A percentile compares a stretch with the other conserved stretches of the same genome.
Conservation (phyloP, 2,113 vertebrate genomes). For the Callithrix jacchus region DNA sequence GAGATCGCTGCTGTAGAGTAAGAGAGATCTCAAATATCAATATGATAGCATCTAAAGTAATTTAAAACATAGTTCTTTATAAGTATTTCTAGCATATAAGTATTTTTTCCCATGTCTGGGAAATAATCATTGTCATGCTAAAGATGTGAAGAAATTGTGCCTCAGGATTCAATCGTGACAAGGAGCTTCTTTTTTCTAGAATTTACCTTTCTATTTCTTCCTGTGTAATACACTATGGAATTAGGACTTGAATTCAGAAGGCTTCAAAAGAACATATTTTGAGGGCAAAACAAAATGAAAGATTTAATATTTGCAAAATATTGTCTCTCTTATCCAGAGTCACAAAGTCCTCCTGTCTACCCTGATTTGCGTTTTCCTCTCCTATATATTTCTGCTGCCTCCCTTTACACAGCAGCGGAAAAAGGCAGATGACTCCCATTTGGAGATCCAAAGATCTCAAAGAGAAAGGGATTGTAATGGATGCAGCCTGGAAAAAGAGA, state of each 20-base stretch:
- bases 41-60: not conserved
- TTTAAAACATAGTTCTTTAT: not conserved
- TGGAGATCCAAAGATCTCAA: not conserved
- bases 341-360: not conserved
- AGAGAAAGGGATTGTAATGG: not conserved
- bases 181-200: not conserved
- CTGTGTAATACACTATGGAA: not conserved
- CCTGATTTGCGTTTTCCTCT: not conserved
- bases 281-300: not conserved
- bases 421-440: not conserved
- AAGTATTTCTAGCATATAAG: not conserved
- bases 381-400: not conserved
- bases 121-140: not conserved
- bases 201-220: not conserved
- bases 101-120: no score
- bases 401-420: not conserved
- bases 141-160: not conserved
- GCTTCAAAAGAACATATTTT: not conserved
- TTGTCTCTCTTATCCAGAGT: not conserved
- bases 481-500: not conserved
- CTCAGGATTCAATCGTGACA: not conserved
- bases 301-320: not conserved
- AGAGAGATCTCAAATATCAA: not conserved
- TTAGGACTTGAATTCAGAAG: not conserved
- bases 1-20: not conserved